Conservation (phyloP, 2,113 vertebrate genomes). For the Menura novaehollandiae region DNA sequence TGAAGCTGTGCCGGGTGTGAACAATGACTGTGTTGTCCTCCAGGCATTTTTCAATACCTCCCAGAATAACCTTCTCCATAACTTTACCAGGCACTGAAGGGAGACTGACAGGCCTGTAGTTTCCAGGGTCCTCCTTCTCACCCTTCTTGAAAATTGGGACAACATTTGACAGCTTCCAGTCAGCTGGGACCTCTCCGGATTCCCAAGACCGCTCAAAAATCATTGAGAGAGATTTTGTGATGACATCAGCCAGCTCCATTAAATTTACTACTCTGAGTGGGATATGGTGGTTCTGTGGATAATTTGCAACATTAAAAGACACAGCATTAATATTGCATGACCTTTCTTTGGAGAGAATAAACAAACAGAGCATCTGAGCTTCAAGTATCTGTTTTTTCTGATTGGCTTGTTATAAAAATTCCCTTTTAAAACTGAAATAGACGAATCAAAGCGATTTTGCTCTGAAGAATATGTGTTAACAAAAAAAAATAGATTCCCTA, state of each 20-base stretch:
- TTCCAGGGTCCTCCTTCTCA: background rate
- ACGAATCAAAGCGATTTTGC: conserved; percentile 33
- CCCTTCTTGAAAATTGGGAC: background rate
- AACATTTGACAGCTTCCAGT: background rate
- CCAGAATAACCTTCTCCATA: background rate
- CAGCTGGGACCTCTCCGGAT: background rate
- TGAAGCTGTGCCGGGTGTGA: background rate
- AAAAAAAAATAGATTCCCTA: background rate
- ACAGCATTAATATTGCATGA: conserved; percentile 9
- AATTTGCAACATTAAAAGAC: conserved; percentile 4
- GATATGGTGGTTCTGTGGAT: background rate
- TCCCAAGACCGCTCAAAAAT: background rate
- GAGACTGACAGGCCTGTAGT: background rate
- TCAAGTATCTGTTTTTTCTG: background rate
- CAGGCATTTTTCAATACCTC: background rate
- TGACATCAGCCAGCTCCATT: background rate
- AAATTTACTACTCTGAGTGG: background rate
- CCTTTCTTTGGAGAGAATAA: background rate
- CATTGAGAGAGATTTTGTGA: background rate
- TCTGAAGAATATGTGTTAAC: background rate
- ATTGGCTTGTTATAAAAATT: conserved; percentile 29
- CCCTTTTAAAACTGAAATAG: conserved; percentile 23
- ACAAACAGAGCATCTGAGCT: background rate
- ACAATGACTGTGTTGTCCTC: no score
- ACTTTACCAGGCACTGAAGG: background rate